Base-by-base conservation (phyloP, 2,888 invertebrate species). In the Drosophila recens region DNA sequence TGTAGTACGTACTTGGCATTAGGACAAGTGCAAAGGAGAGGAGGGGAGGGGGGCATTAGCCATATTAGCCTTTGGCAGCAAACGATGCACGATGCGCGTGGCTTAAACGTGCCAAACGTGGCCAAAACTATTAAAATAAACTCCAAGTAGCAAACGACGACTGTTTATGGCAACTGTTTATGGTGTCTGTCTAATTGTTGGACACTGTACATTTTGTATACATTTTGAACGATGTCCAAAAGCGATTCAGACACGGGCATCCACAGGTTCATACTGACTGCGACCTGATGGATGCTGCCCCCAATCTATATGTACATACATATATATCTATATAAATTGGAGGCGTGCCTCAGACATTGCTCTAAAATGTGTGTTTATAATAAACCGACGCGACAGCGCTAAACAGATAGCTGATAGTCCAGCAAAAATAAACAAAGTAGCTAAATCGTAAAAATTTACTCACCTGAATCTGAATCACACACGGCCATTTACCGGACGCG, bases 301-400 rank as follows among this genome's bases (percentile, higher is more conserved):
- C 27, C 23, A 17, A 57, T 45, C 54, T 53, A 48, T 45, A 59
- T 58, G 49, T 69, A 71, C 15, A 15, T 48, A 5, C 15, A 10
- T 15, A 17, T 33, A 65, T 17, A 8, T 34, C 11, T 34, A 65
- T 62, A 46, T 68, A 75, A 68, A 70, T 38, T 43, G 51, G 52
- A 43, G 45, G 65, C 58, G 68, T 69, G 68, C 68, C 56, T 53
- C 64, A 42, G 40, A 49, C 20, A 43, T 36, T 11, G 46, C 15
- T 40, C 45, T 54, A 51, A 70, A 78, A 45, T 57, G 72, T 57
- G 72, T 86, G 89, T 75, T 88, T 85, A 86, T 78, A 83, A 82
- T 71, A 67, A 66, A 51, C 23, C 57, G 70, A 62, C 67, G 80
- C 83, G 83, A 88, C 83, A 88, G 83, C 77, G 71, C 73, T 79